Percentiles rank a stretch among this genome's conserved stretches.
These are phyloP conservation scores for Drosophila erecta DNA, from an alignment of 1,140 invertebrate species.

Conservation along the genomic window DNA sequence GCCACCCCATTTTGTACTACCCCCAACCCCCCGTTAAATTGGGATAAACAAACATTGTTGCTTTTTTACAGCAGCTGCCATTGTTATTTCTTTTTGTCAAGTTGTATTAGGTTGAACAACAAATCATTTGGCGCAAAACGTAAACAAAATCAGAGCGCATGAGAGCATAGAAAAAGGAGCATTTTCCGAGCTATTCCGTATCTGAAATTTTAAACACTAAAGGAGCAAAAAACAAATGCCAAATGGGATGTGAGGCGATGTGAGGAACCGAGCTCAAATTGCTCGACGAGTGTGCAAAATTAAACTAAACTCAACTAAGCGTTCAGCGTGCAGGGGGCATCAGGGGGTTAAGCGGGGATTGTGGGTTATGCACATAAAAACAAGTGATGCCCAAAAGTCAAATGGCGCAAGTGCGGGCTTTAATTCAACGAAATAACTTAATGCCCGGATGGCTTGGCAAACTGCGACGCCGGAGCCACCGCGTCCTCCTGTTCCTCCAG, in stretches of 20 bases:
- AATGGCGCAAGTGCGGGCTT: constrained; percentile 70
- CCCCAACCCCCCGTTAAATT: neutral
- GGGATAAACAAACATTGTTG: constrained; percentile 55
- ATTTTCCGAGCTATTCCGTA: constrained; percentile 40
- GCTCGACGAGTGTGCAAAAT: constrained; percentile 62
- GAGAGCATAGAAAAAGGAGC: constrained; percentile 52
- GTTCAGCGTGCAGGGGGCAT: constrained; percentile 27
- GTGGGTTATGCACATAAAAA: constrained; percentile 60
- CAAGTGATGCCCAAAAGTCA: constrained; percentile 66
- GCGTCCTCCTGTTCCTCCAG: neutral
- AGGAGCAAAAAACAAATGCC: constrained; percentile 17
- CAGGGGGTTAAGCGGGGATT: neutral
- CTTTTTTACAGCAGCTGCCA: constrained; percentile 75
- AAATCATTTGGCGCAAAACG: constrained; percentile 79
- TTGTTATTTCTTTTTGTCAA: constrained; percentile 74
- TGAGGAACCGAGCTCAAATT: constrained; percentile 51
- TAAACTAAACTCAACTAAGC: constrained; percentile 70
- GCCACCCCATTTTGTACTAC: neutral
- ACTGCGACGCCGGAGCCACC: constrained; percentile 29
- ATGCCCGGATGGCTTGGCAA: constrained; percentile 67
- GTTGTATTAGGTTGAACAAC: constrained; percentile 78
- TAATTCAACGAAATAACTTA: constrained; percentile 78
- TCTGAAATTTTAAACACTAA: constrained; percentile 13
- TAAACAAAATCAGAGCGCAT: constrained; percentile 76
- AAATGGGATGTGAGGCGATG: constrained; percentile 36